Evolutionary conservation across 2,888 invertebrate species (phyloP).

Genomic region (Nemotelus nigrinus): DNA sequence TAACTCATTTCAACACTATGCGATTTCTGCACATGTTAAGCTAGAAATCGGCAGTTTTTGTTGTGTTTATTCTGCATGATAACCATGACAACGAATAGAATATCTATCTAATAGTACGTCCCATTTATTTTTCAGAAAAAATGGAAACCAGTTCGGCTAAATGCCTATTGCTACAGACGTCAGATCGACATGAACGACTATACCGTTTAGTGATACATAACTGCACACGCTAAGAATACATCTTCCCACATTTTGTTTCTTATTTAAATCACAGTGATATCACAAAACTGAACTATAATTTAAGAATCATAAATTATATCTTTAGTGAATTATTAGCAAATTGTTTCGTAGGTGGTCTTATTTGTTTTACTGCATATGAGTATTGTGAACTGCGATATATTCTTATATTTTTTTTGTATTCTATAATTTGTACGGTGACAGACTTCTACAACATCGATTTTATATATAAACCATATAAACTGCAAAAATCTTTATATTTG

Average conservation of each 20-base stretch:
- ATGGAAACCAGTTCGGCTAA: slow-evolving; percentile 65
- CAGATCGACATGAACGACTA: slow-evolving; percentile 63
- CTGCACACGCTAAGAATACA: no score
- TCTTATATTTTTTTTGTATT: slow-evolving; percentile 1
- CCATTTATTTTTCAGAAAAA: slow-evolving; percentile 58
- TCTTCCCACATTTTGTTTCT: not conserved
- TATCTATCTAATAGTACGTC: no score
- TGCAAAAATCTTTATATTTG: not conserved
- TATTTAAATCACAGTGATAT: slow-evolving; percentile 34
- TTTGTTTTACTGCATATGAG: slow-evolving; percentile 13
- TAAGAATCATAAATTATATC: not conserved
- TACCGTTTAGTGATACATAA: slow-evolving; percentile 55
- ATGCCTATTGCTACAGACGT: slow-evolving; percentile 64
- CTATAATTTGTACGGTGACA: not conserved
- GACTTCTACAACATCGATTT: not conserved
- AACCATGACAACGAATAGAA: no score
- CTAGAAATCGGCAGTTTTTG: no score
- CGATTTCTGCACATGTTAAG: no score
- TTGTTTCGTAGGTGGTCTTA: not conserved
- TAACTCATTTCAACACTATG: no score
- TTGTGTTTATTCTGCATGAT: no score
- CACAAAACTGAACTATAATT: slow-evolving; percentile 27
- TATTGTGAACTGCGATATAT: slow-evolving; percentile 44
- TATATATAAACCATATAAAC: not conserved
- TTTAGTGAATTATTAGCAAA: not conserved